A percentile compares a stretch with the other conserved stretches of the same genome.
Evolutionary conservation across 2,113 vertebrate species (phyloP).

Genomic region (Callionymus lyra): DNA sequence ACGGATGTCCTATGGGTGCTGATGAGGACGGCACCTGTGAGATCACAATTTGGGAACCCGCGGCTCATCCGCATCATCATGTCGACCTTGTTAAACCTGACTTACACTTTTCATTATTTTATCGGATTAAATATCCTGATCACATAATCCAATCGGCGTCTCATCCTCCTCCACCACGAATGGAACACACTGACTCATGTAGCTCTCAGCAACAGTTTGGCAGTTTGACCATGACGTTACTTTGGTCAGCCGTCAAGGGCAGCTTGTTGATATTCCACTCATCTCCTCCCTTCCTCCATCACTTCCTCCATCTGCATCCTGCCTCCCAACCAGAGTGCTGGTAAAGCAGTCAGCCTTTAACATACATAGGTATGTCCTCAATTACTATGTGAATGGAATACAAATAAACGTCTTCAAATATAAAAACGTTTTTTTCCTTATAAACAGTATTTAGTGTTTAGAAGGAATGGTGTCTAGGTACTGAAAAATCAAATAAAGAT

Average conservation of each 20-base stretch:
- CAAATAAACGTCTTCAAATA: no score
- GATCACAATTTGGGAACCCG: no score
- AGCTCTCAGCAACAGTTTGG: conserved; percentile 23
- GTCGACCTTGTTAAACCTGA: no score
- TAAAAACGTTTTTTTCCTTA: no score
- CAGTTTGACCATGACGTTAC: conserved; percentile 43
- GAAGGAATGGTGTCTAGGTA: no score
- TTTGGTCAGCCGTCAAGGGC: conserved; percentile 39
- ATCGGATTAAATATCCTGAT: conserved; percentile 19
- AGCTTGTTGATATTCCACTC: conserved; percentile 59
- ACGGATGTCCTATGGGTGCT: no score
- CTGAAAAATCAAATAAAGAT: no score
- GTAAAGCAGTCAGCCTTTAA: conserved; percentile 42
- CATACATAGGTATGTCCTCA: conserved; percentile 44
- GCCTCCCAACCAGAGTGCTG: conserved; percentile 10
- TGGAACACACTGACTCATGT: conserved; percentile 5
- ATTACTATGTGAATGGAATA: no score
- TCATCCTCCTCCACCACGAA: background rate
- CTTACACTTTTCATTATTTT: conserved; percentile 3
- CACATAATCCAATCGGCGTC: conserved; percentile 14
- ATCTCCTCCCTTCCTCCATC: conserved; percentile 29
- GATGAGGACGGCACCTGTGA: no score
- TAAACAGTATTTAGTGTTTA: no score
- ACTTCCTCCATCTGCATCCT: conserved; percentile 21
- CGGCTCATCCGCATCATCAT: no score